Percentiles rank a stretch among this genome's conserved stretches.
Evolutionary conservation across 2,797 vertebrate genomes (phyloP).

Genomic region (Menidia menidia): DNA sequence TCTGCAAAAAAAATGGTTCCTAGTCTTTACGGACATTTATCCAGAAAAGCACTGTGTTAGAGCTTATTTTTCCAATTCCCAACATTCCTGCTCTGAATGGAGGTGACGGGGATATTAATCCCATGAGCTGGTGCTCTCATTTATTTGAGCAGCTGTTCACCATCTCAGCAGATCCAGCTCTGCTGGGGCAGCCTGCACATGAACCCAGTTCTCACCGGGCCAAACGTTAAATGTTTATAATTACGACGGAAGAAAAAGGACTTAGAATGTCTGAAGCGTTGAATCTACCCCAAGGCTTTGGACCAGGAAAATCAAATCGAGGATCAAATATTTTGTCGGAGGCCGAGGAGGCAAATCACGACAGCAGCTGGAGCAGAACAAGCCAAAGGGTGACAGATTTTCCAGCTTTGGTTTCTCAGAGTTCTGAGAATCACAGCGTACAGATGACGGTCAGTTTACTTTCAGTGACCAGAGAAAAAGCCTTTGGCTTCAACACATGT

Average conservation of each 20-base stretch:
- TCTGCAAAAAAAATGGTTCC: slow-evolving; percentile 3
- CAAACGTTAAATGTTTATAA: slow-evolving; percentile 1
- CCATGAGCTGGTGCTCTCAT: neutral
- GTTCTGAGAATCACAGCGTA: neutral
- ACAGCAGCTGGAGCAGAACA: neutral
- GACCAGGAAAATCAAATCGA: neutral
- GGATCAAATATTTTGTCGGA: neutral
- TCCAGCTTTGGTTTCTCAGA: neutral
- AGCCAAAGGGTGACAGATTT: slow-evolving; percentile 7
- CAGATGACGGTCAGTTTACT: neutral
- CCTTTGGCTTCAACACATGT: neutral
- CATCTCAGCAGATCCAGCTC: neutral
- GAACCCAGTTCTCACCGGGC: neutral
- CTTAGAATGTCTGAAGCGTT: neutral
- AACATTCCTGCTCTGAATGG: neutral
- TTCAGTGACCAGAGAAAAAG: slow-evolving; percentile 9
- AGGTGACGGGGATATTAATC: neutral
- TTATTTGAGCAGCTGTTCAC: neutral
- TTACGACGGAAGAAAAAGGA: slow-evolving; percentile 5
- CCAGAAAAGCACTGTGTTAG: neutral
- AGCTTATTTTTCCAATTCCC: neutral
- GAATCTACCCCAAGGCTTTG: slow-evolving; percentile 1
- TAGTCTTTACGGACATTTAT: neutral
- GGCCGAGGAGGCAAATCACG: neutral
- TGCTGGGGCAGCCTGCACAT: neutral